Conservation (phyloP, 2,797 vertebrate species). For the Sebastes steindachneri region DNA sequence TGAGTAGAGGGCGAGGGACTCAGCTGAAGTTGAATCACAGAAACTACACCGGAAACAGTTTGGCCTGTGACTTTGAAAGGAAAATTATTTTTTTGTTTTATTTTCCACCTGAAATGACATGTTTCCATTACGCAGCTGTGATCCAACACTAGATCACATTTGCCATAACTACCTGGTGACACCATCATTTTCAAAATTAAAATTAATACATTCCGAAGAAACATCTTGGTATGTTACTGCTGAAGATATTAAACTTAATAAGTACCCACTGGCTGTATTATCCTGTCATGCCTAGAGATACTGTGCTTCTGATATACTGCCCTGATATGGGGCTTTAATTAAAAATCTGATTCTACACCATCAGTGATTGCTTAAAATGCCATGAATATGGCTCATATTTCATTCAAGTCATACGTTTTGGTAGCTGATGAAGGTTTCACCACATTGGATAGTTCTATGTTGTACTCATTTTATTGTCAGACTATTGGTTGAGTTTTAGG, state of each 20-base stretch:
- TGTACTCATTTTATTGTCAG: not conserved
- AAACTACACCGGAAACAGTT: not conserved
- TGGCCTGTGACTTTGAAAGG: not conserved
- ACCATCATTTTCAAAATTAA: not conserved
- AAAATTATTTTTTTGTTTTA: not conserved
- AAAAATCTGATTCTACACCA: not conserved
- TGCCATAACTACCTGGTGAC: not conserved
- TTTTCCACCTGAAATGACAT: not conserved
- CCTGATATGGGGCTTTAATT: slow-evolving; percentile 22
- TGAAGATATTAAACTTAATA: not conserved
- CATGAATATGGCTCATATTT: not conserved
- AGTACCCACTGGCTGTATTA: not conserved
- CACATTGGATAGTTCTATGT: not conserved
- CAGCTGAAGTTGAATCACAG: not conserved
- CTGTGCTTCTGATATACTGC: not conserved
- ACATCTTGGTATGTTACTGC: not conserved
- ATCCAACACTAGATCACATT: not conserved
- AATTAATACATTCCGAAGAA: not conserved
- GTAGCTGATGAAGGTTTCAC: not conserved
- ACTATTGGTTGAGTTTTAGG: not conserved
- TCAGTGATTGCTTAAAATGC: not conserved
- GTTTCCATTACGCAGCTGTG: not conserved
- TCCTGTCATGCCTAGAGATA: not conserved
- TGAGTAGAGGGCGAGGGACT: slow-evolving; percentile 5
- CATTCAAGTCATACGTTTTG: not conserved